Evolutionary conservation across 2,888 invertebrate genomes (phyloP), one percentile per base, ranked within the genome.

Genomic region (Dicycla oo): DNA sequence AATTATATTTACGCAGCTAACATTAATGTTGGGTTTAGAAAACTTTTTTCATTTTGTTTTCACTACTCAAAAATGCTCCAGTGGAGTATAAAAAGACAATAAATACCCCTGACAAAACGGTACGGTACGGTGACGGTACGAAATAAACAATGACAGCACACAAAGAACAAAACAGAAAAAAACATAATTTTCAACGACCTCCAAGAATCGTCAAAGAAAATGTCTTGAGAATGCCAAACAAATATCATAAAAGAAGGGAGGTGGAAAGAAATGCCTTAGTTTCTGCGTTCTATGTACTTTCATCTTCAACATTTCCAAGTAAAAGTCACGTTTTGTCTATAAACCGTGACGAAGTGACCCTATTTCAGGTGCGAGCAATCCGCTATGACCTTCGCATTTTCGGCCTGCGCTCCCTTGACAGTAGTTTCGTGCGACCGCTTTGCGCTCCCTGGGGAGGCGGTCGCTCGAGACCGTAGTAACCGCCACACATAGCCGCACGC

Each of bases 351-450:
- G 87, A 89, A 92, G 91, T 93, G 92, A 93, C 92, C 93, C 92
- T 93, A 93, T 93, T 93, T 92, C 89, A 92, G 92, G 91, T 91
- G 91, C 92, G 88, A 91, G 91, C 93, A 93, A 94, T 93, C 93
- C 91, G 89, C 88, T 88, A 87, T 91, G 92, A 94, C 94, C 94
- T 95, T 94, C 93, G 90, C 94, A 94, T 94, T 94, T 94, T 91
- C 87, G 84, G 89, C 80, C 88, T 90, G 86, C 87, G 86, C 88
- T 92, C 92, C 93, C 92, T 84, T 87, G 91, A 88, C 88, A 85
- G 87, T 89, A 88, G 91, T 92, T 90, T 88, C 91, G 90, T 92
- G 93, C 91, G 91, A 88, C 91, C 92, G 92, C 88, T 87, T 88
- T 88, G 86, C 85, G 84, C 85, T 89, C 94, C 90, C 94, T 73